A percentile compares a stretch with the other conserved stretches of the same genome.
Evolutionary conservation across 2,113 vertebrate species (phyloP).

Genomic region (Petaurus breviceps): DNA sequence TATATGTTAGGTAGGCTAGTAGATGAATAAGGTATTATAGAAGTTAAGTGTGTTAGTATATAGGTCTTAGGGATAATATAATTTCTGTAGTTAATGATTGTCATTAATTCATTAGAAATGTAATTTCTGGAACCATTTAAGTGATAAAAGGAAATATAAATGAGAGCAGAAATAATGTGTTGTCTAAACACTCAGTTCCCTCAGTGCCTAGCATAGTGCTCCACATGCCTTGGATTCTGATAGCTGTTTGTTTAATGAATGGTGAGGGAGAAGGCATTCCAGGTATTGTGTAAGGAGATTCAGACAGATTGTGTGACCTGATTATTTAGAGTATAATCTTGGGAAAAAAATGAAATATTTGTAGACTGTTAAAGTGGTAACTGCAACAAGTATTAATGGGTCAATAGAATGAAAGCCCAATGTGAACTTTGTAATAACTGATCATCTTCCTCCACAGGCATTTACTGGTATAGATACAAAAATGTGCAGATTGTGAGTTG

Average conservation of each 20-base stretch:
- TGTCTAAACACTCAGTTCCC: background rate
- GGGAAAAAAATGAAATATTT: too few relatives aligned
- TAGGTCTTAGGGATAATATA: background rate
- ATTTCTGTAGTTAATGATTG: background rate
- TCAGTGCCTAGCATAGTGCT: background rate
- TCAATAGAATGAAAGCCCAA: too few relatives aligned
- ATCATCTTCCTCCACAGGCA: too few relatives aligned
- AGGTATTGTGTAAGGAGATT: too few relatives aligned
- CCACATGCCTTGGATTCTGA: background rate
- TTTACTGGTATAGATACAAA: background rate
- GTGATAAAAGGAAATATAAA: background rate
- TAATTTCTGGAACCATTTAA: background rate
- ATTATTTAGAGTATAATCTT: too few relatives aligned
- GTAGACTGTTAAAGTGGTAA: too few relatives aligned
- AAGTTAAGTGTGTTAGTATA: background rate
- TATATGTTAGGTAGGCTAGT: background rate
- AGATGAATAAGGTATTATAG: background rate
- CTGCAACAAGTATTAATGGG: too few relatives aligned
- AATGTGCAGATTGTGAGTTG: background rate
- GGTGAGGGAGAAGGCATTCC: background rate
- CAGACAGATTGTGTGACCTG: too few relatives aligned
- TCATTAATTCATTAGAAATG: background rate
- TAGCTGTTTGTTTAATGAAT: background rate
- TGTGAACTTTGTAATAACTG: too few relatives aligned
- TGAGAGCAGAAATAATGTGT: background rate